Evolutionary conservation across 2,113 vertebrate genomes (phyloP), one percentile per base, ranked within the genome.

Genomic region (Centropus bengalensis): DNA sequence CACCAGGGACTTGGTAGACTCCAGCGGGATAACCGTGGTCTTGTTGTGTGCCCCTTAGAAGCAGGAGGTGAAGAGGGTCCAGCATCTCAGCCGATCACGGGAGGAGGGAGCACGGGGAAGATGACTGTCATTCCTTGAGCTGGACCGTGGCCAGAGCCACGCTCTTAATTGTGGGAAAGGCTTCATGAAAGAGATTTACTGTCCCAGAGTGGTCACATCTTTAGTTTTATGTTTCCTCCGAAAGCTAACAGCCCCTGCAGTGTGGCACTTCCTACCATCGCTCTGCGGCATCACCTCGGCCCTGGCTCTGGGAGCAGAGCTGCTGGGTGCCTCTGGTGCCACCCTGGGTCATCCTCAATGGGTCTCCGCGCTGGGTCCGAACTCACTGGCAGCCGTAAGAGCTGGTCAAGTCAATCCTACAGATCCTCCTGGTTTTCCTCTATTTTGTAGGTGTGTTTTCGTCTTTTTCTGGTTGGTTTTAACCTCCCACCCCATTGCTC

Each of bases 141-240:
- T 95, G 93, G 95, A 85, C 73, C 59, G 32, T 38, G 44, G 88
- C 94, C 96, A 93, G 87, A 91, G 86, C 54, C 2, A 83, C 89
- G 80, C 91, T 96, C 79, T 91, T 91, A 95, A 95, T 95, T 96
- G 95, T 97, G 96, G 95, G 95, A 97, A 96, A 91, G 79, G 89
- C 93, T 94, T 96, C 93, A 83, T 94, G 93, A 95, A 89, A 94
- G 88, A 95, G 91, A 96, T 94, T 96, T 96, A 96, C 94, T 96
- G 93, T 96, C 95, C 93, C 94, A 91, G 85, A 96, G 96, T 90
- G 96, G 93, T 95, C 95, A 96, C 95, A 95, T 94, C 96, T 94
- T 94, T 77, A 86, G 91, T 97, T 97, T 97, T 96, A 97, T 96
- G 54, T 95, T 96, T 97, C 94, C 91, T 96, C 91, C 79, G 49